phyloP scores from a whole-genome alignment of 2,113 vertebrate species.

The Falco punctatus region DNA sequence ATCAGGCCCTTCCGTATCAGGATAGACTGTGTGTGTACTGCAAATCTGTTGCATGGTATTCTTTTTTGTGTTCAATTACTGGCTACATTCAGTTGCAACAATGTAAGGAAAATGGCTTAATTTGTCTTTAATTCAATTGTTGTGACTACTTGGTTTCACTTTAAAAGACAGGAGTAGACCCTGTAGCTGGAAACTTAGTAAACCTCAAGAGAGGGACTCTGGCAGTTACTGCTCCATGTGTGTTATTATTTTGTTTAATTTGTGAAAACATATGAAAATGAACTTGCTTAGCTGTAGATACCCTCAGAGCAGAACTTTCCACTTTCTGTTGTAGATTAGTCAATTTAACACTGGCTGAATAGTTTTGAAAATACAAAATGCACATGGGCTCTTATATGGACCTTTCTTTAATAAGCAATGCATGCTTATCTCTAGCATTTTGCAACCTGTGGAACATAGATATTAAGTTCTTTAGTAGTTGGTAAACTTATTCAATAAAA shows the following conservation, averaged over 20 bases:
- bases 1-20: neutral
- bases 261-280: neutral
- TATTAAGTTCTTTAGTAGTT: neutral
- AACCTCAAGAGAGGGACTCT: neutral
- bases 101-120: neutral
- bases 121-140: neutral
- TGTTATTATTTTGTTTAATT: slow-evolving; percentile 15
- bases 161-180: neutral
- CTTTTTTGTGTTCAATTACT: neutral
- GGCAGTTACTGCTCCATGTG: neutral
- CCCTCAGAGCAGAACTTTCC: neutral
- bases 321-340: neutral
- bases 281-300: neutral
- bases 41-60: neutral
- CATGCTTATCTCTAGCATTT: neutral
- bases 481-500: neutral
- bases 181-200: neutral
- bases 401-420: neutral
- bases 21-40: neutral
- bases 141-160: neutral
- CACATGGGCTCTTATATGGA: neutral
- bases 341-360: neutral
- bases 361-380: neutral
- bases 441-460: neutral
- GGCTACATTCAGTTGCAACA: neutral